A percentile compares a stretch with the other conserved stretches of the same genome.
Conservation (phyloP, 92 coral and sea anemone species). For the Paramuricea clavata region DNA sequence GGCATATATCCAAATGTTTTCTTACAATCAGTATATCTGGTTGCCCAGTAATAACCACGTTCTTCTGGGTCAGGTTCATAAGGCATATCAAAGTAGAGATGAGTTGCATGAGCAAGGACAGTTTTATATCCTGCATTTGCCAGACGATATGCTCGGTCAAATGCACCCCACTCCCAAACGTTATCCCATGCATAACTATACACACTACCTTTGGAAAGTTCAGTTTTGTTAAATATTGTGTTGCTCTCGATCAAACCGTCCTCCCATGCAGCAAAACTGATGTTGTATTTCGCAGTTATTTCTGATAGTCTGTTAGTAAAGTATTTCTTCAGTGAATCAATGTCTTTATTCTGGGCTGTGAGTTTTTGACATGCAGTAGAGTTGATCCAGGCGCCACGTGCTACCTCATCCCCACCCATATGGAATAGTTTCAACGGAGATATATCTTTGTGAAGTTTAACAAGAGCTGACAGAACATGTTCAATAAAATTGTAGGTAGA, state of each 20-base stretch:
- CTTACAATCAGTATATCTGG: conserved; percentile 86
- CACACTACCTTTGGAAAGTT: conserved; percentile 67
- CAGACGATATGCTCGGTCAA: conserved; percentile 79
- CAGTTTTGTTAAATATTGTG: conserved; percentile 65
- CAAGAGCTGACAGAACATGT: conserved; percentile 75
- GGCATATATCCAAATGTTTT: conserved; percentile 93
- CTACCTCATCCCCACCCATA: conserved; percentile 98
- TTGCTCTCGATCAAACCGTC: conserved; percentile 81
- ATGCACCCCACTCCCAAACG: conserved; percentile 98
- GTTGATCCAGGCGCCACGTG: conserved; percentile 96
- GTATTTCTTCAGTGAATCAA: conserved; percentile 74
- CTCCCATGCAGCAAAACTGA: conserved; percentile 95
- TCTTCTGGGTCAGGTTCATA: conserved; percentile 98
- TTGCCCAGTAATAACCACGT: conserved; percentile 99
- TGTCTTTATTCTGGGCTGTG: conserved; percentile 18
- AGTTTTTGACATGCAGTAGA: conserved; percentile 86
- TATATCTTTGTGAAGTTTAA: conserved; percentile 77
- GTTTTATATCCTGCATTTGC: conserved; percentile 95
- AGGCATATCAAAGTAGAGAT: conserved; percentile 96
- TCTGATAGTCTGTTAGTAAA: conserved; percentile 78
- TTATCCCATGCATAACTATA: conserved; percentile 97
- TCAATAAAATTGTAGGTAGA: conserved; percentile 94
- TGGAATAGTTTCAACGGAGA: conserved; percentile 88
- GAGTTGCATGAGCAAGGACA: conserved; percentile 91
- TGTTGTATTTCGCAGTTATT: conserved; percentile 77